A percentile compares a stretch with the other conserved stretches of the same genome.
Conservation (phyloP, 1,140 invertebrate species). For the Lepidurus apus region DNA sequence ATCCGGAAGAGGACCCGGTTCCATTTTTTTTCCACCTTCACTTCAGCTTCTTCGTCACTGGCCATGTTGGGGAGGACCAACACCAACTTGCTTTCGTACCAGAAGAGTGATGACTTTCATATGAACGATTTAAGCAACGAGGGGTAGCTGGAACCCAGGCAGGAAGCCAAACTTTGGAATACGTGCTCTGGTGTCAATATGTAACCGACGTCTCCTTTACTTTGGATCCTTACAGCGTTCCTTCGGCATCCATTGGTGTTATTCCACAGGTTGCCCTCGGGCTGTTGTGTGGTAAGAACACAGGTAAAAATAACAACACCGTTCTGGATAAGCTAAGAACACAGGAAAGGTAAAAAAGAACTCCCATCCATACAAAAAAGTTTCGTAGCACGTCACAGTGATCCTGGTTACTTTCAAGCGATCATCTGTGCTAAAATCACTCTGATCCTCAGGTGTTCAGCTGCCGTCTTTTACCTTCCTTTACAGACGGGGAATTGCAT, state of each 20-base stretch:
- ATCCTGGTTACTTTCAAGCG: too few species aligned
- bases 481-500: too few species aligned
- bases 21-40: not conserved
- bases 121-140: not conserved
- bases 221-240: not conserved
- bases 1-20: slow-evolving; percentile 1
- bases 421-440: too few species aligned
- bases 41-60: not conserved
- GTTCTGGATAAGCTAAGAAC: too few species aligned
- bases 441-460: too few species aligned
- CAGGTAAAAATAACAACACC: too few species aligned
- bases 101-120: not conserved
- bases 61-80: not conserved
- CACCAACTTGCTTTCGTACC: not conserved
- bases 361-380: too few species aligned
- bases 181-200: not conserved
- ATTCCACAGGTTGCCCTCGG: not conserved
- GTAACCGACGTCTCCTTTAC: not conserved
- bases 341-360: too few species aligned
- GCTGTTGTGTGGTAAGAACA: too few species aligned
- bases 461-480: too few species aligned
- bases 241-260: not conserved
- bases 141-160: not conserved
- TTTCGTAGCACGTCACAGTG: too few species aligned
- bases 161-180: not conserved